These are phyloP conservation scores for Riptortus pedestris DNA, from an alignment of 1,140 invertebrate species.

Conservation along the genomic window DNA sequence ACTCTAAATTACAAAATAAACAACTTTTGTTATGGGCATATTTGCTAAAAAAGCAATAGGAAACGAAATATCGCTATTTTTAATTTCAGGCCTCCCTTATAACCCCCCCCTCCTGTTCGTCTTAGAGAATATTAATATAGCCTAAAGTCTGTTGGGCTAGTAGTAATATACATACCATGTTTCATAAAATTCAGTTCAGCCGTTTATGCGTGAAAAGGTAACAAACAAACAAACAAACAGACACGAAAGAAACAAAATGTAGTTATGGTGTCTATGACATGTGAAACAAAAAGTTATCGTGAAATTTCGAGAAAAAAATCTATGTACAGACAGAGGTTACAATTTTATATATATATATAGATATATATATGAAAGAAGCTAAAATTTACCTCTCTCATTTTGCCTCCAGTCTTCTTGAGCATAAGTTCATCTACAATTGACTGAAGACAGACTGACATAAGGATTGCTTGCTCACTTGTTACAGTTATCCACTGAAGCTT, in stretches of 20 bases:
- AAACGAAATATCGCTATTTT: too few relatives aligned
- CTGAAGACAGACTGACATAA: conserved; percentile 90
- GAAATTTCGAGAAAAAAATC: background rate
- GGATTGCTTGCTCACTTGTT: conserved; percentile 77
- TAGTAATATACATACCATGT: too few relatives aligned
- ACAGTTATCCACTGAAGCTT: conserved; percentile 87
- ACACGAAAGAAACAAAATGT: background rate
- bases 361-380: background rate
- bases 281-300: background rate
- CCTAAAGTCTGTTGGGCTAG: too few relatives aligned
- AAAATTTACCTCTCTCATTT: conserved; percentile 37
- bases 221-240: background rate
- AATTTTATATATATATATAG: background rate
- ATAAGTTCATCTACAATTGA: conserved; percentile 90
- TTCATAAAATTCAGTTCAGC: background rate
- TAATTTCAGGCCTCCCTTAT: too few relatives aligned
- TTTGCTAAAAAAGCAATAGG: too few relatives aligned
- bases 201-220: background rate
- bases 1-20: too few relatives aligned
- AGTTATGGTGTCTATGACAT: background rate
- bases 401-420: conserved; percentile 57
- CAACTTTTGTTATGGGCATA: too few relatives aligned
- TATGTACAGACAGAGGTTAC: background rate
- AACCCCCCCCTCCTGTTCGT: too few relatives aligned
- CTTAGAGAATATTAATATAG: too few relatives aligned